phyloP scores from a whole-genome alignment of 2,797 vertebrate genomes.

The Nothura maculosa region DNA sequence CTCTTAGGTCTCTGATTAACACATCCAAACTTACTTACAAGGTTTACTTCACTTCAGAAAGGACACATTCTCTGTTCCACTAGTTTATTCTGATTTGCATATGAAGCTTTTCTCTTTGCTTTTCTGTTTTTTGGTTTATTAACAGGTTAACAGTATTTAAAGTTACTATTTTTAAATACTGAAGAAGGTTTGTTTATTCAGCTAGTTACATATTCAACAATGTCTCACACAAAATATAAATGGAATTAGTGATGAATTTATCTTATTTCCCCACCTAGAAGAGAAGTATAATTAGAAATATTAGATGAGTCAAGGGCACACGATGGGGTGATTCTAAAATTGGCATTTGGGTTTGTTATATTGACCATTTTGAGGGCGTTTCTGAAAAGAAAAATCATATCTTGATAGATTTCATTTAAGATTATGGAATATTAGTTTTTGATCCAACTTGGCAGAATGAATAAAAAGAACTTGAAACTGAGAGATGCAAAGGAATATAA shows the following conservation, averaged over 20 bases:
- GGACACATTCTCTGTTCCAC: neutral
- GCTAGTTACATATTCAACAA: neutral
- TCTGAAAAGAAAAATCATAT: neutral
- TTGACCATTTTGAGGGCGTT: slow-evolving; percentile 11
- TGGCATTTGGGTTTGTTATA: neutral
- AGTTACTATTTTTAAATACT: neutral
- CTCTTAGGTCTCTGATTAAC: neutral
- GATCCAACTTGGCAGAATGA: slow-evolving; percentile 38
- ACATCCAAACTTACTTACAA: neutral
- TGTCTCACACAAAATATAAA: neutral
- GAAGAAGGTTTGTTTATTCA: neutral
- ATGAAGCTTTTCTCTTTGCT: neutral
- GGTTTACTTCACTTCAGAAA: neutral
- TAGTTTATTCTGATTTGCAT: neutral
- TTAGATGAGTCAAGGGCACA: neutral
- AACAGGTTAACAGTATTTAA: neutral
- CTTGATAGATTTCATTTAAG: slow-evolving; percentile 39
- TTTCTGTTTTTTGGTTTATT: neutral
- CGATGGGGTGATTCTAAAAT: slow-evolving; percentile 2
- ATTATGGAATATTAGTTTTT: slow-evolving; percentile 57
- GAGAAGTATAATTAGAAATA: neutral
- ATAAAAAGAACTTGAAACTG: slow-evolving; percentile 14
- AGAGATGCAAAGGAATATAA: neutral
- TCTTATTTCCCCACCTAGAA: neutral
- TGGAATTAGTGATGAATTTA: neutral